Conservation (phyloP, 2,113 vertebrate genomes). For the pig (Sus scrofa) region DNA sequence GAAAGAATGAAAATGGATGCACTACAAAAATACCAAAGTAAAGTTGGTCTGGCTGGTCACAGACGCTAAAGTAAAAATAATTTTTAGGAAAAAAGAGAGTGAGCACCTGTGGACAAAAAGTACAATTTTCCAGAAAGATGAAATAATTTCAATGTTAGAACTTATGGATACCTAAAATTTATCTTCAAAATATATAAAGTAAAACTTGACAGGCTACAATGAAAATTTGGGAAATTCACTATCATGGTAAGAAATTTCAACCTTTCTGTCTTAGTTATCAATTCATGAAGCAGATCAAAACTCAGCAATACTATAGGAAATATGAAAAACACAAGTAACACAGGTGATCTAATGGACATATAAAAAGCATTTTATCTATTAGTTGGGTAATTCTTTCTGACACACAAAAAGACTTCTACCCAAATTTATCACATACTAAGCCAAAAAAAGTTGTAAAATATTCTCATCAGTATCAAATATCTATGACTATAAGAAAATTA, state of each 20-base stretch:
- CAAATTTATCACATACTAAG: not conserved
- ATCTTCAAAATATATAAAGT: not conserved
- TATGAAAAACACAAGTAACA: not conserved
- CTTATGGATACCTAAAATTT: not conserved
- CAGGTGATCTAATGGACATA: not conserved
- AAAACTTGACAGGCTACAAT: not conserved
- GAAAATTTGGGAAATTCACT: not conserved
- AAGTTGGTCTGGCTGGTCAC: not conserved
- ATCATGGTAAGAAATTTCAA: not conserved
- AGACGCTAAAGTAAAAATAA: not conserved
- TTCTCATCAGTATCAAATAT: not conserved
- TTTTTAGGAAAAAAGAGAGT: not conserved
- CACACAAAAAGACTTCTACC: not conserved
- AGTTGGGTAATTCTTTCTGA: not conserved
- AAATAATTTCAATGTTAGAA: not conserved
- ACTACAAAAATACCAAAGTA: not conserved
- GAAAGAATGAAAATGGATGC: not conserved
- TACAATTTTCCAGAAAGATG: not conserved
- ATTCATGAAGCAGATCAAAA: not conserved
- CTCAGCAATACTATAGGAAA: not conserved
- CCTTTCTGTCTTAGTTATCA: not conserved
- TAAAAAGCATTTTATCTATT: not conserved
- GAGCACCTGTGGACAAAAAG: not conserved
- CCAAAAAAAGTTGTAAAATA: not conserved
- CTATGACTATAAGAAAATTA: not conserved